Percentiles rank a stretch among this genome's conserved stretches.
Conservation (phyloP, 2,888 invertebrate genomes). For the Euzetes globulus region DNA sequence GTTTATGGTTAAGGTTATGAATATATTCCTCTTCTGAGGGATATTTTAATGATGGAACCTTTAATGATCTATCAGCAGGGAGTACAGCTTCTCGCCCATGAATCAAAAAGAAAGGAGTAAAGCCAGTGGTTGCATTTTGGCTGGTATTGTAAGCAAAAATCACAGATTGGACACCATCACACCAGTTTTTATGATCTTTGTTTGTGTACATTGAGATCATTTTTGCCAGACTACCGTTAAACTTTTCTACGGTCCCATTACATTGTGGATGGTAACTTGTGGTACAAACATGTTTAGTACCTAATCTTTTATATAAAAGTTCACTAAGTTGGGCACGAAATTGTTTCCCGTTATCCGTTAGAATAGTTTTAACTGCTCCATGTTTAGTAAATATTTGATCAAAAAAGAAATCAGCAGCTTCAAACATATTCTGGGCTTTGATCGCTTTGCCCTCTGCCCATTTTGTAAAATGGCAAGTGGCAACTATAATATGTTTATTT, state of each 20-base stretch:
- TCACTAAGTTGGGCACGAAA: too few relatives aligned
- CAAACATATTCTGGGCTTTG: background rate
- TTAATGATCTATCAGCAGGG: slow-evolving; percentile 36
- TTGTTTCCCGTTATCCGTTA: too few relatives aligned
- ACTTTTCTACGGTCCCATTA: background rate
- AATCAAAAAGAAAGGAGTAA: slow-evolving; percentile 40
- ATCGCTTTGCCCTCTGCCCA: slow-evolving; percentile 39
- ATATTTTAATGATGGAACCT: background rate
- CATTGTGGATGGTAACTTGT: background rate
- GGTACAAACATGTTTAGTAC: background rate
- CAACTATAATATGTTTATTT: background rate
- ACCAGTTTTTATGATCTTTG: slow-evolving; percentile 39
- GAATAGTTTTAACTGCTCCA: too few relatives aligned
- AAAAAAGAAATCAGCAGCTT: too few relatives aligned
- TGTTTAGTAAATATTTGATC: too few relatives aligned
- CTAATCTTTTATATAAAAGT: background rate
- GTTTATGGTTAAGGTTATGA: background rate
- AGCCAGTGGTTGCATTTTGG: slow-evolving; percentile 36
- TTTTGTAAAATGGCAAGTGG: slow-evolving; percentile 38
- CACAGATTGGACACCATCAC: slow-evolving; percentile 35
- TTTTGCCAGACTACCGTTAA: background rate
- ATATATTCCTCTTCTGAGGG: background rate
- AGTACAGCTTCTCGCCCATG: slow-evolving; percentile 38
- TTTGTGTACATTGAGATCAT: slow-evolving; percentile 40
- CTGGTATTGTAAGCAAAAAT: slow-evolving; percentile 40